Base-by-base conservation (phyloP, 2,888 invertebrate species). In the Meteorus cinctellus region DNA sequence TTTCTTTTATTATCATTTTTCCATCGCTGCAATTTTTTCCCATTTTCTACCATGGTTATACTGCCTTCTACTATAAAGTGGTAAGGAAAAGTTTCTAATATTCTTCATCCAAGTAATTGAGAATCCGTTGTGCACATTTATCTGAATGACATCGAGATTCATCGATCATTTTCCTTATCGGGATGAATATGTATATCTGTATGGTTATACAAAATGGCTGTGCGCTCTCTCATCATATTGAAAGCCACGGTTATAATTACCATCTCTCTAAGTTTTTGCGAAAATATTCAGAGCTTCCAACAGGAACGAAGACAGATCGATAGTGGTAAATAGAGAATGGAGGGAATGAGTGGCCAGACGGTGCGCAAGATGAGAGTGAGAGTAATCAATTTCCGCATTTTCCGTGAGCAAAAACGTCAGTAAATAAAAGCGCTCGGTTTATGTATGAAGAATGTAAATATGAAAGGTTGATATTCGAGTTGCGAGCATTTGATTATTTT, bases 151-250 rank as follows among this genome's bases (percentile, higher is more conserved):
- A 19, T 19, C 24, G 8, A 6, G 27, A 62, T 34, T 68, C 60
- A 63, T 69, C 72, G 66, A 62, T 60, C 72, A 69, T 51, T 51
- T 72, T 70, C 29, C 67, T 31, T 59, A 71, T 48, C 24, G 34
- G 51, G 41, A 48, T 45, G 45, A 29, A 71, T 55, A 60, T 62
- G 12, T 31, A 63, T 63, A 34, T 31, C n/a, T 19, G 19, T 24
- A 45, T 24, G 6, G 4, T 12, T 12, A 41, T 41, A 41, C 12
- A 41, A n/a, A 27, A 36, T 27, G 6, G 34, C 59, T 31, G 59
- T 31, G n/a, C 62, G 36, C 51, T 12, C 51, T 51, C 29, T 68
- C 48, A 68, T 48, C 51, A 68, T 31, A 29, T 29, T 68, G 16
- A 68, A 45, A 41, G 16, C 45, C 6, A 27, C 16, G 48, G 48